A percentile compares a stretch with the other conserved stretches of the same genome.
These are phyloP conservation scores for Idaea aversata DNA, from an alignment of 2,888 invertebrate genomes.

Conservation along the genomic window DNA sequence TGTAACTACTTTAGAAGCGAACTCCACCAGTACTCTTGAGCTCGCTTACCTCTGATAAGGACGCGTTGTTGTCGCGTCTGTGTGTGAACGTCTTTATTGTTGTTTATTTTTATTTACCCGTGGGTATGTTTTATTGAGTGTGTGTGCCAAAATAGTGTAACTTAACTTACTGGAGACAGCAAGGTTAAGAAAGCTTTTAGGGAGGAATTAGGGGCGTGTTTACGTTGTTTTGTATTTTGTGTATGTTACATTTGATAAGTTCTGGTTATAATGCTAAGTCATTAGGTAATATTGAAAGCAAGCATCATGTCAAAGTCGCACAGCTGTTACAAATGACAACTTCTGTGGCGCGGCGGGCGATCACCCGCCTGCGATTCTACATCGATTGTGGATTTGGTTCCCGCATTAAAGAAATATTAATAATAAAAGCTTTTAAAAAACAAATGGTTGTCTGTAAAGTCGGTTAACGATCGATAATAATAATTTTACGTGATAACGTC, in stretches of 20 bases:
- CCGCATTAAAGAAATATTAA: too few species aligned
- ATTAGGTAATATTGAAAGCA: too few species aligned
- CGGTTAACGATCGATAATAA: too few species aligned
- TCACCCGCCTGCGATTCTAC: too few species aligned
- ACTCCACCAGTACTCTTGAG: neutral
- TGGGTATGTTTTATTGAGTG: neutral
- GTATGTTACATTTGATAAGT: neutral
- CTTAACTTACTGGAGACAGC: neutral
- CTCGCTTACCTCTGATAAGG: neutral
- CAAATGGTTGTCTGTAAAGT: too few species aligned
- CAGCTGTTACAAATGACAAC: too few species aligned
- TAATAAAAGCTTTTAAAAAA: too few species aligned
- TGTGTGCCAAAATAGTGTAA: neutral
- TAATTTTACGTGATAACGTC: too few species aligned
- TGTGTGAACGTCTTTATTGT: neutral
- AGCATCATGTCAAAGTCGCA: too few species aligned
- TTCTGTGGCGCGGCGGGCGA: too few species aligned
- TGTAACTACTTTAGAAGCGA: neutral
- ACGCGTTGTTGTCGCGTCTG: neutral
- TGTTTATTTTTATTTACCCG: neutral
- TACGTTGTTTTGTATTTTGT: neutral
- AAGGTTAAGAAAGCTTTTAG: constrained; percentile 1
- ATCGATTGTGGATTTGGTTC: too few species aligned
- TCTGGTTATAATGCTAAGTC: too few species aligned
- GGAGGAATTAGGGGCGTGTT: neutral